Evolutionary conservation across 2,113 vertebrate genomes (phyloP), one percentile per base, ranked within the genome.

Genomic region (Daphoenositta chrysoptera): DNA sequence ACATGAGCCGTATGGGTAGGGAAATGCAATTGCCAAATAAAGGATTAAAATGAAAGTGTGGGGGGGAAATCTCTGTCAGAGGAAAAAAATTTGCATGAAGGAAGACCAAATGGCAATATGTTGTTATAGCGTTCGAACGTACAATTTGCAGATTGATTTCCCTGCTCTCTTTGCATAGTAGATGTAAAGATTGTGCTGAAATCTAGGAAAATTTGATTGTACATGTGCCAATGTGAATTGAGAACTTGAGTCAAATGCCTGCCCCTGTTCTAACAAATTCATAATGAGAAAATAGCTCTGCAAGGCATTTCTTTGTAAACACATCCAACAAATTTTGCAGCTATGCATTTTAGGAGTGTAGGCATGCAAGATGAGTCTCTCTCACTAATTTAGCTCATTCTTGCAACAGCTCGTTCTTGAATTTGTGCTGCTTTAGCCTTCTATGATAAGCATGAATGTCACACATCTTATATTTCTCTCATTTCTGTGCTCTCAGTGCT

Each of bases 121-220:
- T 50, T 96, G 81, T 94, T 88, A 91, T 11, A 97, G 83, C 11
- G 3, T 95, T 97, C 5, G 10, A 94, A 96, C 10, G 9, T 76
- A 44, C 75, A 90, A 95, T 85, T 91, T 93, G 37, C 79, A 96
- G 85, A 97, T 83, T 96, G 84, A 94, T 97, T 97, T 96, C 80
- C 77, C 68, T 94, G 21, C 58, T 95, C 80, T 94, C 96, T 97
- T 83, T 96, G 81, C 93, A 94, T 48, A 95, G 71, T 91, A 96
- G 87, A 97, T 94, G 73, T 56, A 97, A 97, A 98, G 90, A 98
- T 97, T 97, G 96, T 97, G 94, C 93, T 94, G 92, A 96, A 97
- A 96, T 96, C 91, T 92, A 69, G 91, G 82, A 94, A 91, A 97
- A 90, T 93, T 87, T 92, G 96, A 95, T 93, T 96, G 94, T 94